Percentiles rank a stretch among this genome's conserved stretches.
These are phyloP conservation scores for Pachypanchax playfairii DNA, from an alignment of 2,113 vertebrate genomes.

Conservation along the genomic window DNA sequence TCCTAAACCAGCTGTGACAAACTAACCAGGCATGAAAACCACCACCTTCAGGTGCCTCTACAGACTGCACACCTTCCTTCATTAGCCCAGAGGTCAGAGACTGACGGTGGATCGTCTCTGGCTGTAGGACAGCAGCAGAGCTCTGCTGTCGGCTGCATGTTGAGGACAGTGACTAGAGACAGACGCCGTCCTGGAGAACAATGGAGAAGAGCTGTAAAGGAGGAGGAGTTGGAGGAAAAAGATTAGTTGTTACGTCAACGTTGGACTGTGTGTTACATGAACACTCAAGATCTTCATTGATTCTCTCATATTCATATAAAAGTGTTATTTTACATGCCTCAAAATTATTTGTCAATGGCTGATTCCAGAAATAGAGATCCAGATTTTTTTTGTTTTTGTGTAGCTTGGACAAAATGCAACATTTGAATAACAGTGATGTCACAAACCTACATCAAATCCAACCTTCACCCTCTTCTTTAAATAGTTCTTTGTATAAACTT, in stretches of 20 bases:
- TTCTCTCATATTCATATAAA: no score
- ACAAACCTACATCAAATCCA: no score
- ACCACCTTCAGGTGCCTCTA: background rate
- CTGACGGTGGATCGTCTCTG: slow-evolving; percentile 19
- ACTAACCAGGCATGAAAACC: background rate
- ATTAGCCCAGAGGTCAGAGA: slow-evolving; percentile 7
- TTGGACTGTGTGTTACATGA: background rate
- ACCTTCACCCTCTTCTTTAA: no score
- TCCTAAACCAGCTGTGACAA: background rate
- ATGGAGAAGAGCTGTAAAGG: slow-evolving; percentile 15
- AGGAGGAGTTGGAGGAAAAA: slow-evolving; percentile 44
- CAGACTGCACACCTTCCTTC: background rate
- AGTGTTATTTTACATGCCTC: no score
- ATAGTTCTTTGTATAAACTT: no score
- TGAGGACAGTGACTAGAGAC: slow-evolving; percentile 26
- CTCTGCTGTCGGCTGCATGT: slow-evolving; percentile 28
- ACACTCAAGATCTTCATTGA: no score
- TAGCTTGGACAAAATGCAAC: no score
- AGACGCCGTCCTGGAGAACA: slow-evolving; percentile 19
- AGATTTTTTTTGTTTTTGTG: no score
- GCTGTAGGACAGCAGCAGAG: slow-evolving; percentile 6
- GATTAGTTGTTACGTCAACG: slow-evolving; percentile 13
- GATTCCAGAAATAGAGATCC: no score
- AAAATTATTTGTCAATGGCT: no score
- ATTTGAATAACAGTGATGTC: no score